Evolutionary conservation across 2,888 invertebrate genomes (phyloP), one percentile per base, ranked within the genome.

Genomic region (Ochropleura plecta): DNA sequence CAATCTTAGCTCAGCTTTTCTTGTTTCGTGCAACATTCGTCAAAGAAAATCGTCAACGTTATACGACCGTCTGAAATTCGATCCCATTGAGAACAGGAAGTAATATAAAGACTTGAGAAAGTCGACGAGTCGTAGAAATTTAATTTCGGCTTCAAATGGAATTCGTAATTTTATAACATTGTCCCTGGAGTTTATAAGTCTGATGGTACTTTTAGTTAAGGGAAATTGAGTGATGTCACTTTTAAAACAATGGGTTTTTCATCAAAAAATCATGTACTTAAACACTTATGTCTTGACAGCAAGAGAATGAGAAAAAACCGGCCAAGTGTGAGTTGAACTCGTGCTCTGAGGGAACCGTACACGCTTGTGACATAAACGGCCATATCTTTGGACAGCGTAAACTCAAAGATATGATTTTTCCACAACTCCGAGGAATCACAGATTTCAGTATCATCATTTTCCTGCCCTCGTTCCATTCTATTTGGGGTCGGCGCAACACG

Each of bases 71-170:
- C 48, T 53, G 53, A 48, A 76, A 77, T 76, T 70, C 76, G 62
- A 76, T 77, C 14, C 49, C 18, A 70, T 55, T 77, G 70, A 63
- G 63, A 77, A 44, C 49, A 55, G 70, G 77, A 77, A 77, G 53
- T 16, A 70, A 48, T 76, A 49, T 55, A 70, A 55, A 70, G 70
- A 42, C 70, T 70, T 12, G 3, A 49, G 67, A 67, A 75, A 51
- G 44, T 67, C 59, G 49, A 59, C 57, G 44, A 75, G 57, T 68
- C 78, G 76, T 70, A 62, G 70, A 77, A 77, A 76, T 77, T 70
- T 70, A 77, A 76, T 70, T 77, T 77, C 8, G 48, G 55, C 51
- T 20, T 44, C 12, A 18, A 78, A 71, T 64, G n/a, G 40, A 64
- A 51, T 78, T 57, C 57, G 63, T 40, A 57, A 20, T 77, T 70